phyloP scores from a whole-genome alignment of 2,797 vertebrate genomes.

The Myoxocephalus aenaeus region DNA sequence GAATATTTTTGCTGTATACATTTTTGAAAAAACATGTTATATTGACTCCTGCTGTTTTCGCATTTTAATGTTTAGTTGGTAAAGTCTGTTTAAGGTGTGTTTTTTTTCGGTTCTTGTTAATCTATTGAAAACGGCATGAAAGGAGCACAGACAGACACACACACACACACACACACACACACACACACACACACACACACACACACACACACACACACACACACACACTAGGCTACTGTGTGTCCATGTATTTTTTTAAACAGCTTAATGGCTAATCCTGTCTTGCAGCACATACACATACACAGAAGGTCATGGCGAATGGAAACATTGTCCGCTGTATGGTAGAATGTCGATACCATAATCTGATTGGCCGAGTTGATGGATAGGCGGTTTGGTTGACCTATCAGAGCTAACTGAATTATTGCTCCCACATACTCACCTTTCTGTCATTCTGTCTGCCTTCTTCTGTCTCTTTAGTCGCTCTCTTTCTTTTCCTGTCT shows the following conservation, averaged over 20 bases:
- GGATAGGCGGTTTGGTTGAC: conserved; percentile 79
- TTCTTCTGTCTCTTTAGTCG: conserved; percentile 48
- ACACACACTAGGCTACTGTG: conserved; percentile 5
- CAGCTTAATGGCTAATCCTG: conserved; percentile 64
- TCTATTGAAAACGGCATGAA: conserved; percentile 11
- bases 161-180: background rate
- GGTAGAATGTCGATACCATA: conserved; percentile 77
- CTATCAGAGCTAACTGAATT: conserved; percentile 81
- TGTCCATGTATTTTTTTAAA: conserved; percentile 45
- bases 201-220: background rate
- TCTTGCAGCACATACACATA: conserved; percentile 44
- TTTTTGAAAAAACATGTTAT: background rate
- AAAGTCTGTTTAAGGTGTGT: background rate
- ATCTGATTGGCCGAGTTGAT: conserved; percentile 80
- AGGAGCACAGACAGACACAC: conserved; percentile 2
- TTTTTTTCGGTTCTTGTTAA: background rate
- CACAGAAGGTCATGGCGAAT: conserved; percentile 71
- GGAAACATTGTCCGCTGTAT: conserved; percentile 65
- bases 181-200: background rate
- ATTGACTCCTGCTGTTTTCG: background rate
- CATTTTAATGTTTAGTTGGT: conserved; percentile 8
- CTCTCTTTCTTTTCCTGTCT: too few species aligned
- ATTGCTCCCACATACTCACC: conserved; percentile 77
- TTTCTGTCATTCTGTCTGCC: conserved; percentile 68
- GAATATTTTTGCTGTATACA: background rate